phyloP scores from a whole-genome alignment of 1,140 invertebrate genomes.

The Drepana arcuata region DNA sequence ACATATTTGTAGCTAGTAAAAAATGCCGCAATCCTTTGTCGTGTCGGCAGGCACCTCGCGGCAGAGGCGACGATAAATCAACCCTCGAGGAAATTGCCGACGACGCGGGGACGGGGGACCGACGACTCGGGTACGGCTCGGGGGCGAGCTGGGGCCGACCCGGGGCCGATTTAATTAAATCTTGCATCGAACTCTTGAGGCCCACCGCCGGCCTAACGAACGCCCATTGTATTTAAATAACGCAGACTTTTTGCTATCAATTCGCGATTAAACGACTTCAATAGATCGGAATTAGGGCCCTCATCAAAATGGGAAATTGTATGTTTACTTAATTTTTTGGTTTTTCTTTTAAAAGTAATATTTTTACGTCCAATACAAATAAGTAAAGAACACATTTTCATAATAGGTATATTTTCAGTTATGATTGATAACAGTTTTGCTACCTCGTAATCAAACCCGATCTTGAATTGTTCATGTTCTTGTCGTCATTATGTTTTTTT shows the following conservation, averaged over 20 bases:
- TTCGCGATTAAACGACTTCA: slow-evolving; percentile 18
- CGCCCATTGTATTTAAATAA: slow-evolving; percentile 68
- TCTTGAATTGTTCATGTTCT: too few species aligned
- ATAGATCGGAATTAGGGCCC: slow-evolving; percentile 9
- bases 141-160: slow-evolving; percentile 18
- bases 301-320: too few species aligned
- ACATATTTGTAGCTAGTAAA: background rate
- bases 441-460: too few species aligned
- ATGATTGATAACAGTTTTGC: too few species aligned
- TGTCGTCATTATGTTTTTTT: too few species aligned
- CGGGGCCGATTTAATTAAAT: slow-evolving; percentile 64
- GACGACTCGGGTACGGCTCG: slow-evolving; percentile 15
- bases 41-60: slow-evolving; percentile 34
- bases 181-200: slow-evolving; percentile 68
- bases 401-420: too few species aligned
- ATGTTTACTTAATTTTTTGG: too few species aligned
- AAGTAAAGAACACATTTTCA: too few species aligned
- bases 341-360: too few species aligned
- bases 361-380: too few species aligned
- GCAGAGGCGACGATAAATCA: slow-evolving; percentile 74
- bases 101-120: slow-evolving; percentile 26
- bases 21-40: slow-evolving; percentile 49
- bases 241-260: slow-evolving; percentile 52
- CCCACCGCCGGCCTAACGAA: slow-evolving; percentile 60
- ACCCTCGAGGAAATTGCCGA: slow-evolving; percentile 70